A percentile compares a stretch with the other conserved stretches of the same genome.
These are phyloP conservation scores for Holacanthella duospinosa DNA, from an alignment of 2,888 invertebrate species.

Conservation along the genomic window DNA sequence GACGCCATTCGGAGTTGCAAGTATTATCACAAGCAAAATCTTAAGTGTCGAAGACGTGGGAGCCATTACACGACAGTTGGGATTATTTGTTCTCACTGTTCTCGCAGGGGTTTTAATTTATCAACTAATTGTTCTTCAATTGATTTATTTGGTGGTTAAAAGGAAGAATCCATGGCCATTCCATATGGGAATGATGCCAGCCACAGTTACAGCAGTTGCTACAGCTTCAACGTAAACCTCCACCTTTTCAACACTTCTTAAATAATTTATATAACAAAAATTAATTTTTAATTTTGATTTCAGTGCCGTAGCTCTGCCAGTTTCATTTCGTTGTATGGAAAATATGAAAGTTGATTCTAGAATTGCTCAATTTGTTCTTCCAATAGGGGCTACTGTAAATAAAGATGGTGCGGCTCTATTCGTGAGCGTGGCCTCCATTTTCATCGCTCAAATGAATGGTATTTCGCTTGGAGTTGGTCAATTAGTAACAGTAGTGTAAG, in stretches of 20 bases:
- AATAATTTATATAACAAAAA: not conserved
- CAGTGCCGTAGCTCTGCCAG: not conserved
- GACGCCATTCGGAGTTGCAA: too few species aligned
- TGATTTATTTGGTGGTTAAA: slow-evolving; percentile 71
- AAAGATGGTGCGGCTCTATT: not conserved
- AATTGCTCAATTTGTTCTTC: not conserved
- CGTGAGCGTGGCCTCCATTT: not conserved
- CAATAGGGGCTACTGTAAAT: not conserved
- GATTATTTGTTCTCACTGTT: too few species aligned
- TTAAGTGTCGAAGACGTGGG: too few species aligned
- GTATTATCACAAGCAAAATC: too few species aligned
- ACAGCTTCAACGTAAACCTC: slow-evolving; percentile 70
- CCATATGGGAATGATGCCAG: slow-evolving; percentile 73
- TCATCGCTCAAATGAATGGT: not conserved
- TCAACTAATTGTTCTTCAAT: too few species aligned
- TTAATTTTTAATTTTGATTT: not conserved
- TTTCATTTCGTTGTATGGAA: not conserved
- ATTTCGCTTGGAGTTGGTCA: not conserved
- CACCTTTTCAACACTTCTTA: not conserved
- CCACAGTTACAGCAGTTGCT: slow-evolving; percentile 88
- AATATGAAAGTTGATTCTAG: not conserved
- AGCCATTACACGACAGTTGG: too few species aligned
- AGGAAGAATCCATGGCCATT: slow-evolving; percentile 71
- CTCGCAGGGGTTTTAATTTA: too few species aligned
- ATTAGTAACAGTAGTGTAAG: not conserved